phyloP scores from a whole-genome alignment of 2,113 vertebrate species.

The Megatriorchis doriae region DNA sequence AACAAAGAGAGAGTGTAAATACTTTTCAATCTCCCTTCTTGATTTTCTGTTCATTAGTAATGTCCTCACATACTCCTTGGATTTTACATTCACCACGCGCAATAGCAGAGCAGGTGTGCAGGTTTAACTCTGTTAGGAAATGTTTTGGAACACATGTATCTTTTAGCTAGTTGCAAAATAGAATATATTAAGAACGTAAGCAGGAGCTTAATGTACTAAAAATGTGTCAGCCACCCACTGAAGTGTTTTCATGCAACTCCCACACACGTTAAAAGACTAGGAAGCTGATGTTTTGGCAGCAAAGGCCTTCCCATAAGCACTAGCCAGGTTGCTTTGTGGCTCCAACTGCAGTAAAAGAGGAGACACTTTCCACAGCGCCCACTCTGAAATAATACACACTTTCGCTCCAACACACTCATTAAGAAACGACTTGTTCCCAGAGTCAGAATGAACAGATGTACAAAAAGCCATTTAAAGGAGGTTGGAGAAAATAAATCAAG shows the following conservation, averaged over 20 bases:
- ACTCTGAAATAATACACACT: not conserved
- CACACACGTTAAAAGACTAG: conserved; percentile 22
- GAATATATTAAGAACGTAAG: conserved; percentile 10
- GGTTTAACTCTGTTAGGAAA: conserved; percentile 62
- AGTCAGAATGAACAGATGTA: conserved; percentile 57
- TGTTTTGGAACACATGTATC: conserved; percentile 57
- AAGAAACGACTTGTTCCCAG: conserved; percentile 43
- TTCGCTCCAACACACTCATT: conserved; percentile 29
- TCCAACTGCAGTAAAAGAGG: conserved; percentile 16
- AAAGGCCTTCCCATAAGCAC: conserved; percentile 46
- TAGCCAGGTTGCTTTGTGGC: conserved; percentile 26
- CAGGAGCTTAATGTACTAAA: conserved; percentile 43
- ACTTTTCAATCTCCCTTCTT: conserved; percentile 3
- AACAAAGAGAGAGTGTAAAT: not conserved
- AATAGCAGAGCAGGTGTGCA: conserved; percentile 59
- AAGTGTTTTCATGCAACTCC: conserved; percentile 51
- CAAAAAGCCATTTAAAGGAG: conserved; percentile 61
- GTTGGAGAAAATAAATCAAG: conserved; percentile 57
- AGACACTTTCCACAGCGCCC: conserved; percentile 27
- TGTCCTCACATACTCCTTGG: conserved; percentile 53
- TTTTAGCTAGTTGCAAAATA: conserved; percentile 37
- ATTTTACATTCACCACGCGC: conserved; percentile 46
- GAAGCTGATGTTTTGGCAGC: conserved; percentile 50
- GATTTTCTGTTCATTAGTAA: conserved; percentile 42
- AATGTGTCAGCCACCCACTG: conserved; percentile 48